These are phyloP conservation scores for Scartelaos histophorus DNA, from an alignment of 2,113 vertebrate genomes.

Conservation along the genomic window DNA sequence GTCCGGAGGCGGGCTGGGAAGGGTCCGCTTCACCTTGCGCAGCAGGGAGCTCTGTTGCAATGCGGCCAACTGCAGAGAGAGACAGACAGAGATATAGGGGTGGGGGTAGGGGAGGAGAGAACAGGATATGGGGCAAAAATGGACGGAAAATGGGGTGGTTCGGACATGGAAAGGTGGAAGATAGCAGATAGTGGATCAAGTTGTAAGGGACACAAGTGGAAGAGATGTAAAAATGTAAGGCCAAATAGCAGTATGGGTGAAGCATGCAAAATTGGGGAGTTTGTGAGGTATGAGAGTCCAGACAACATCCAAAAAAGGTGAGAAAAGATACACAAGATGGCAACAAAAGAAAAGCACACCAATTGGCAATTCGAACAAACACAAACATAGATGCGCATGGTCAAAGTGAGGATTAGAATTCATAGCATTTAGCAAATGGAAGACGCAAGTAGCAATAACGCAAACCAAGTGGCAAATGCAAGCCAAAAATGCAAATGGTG, in stretches of 20 bases:
- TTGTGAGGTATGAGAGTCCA: background rate
- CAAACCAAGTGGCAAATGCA: background rate
- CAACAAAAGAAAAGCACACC: background rate
- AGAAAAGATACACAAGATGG: background rate
- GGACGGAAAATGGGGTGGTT: background rate
- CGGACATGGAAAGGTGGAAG: background rate
- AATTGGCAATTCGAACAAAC: background rate
- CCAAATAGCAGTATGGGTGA: conserved; percentile 4
- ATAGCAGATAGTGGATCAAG: background rate
- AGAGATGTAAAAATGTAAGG: conserved; percentile 15
- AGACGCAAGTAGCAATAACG: background rate
- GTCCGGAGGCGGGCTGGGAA: conserved; percentile 96
- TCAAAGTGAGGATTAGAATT: background rate
- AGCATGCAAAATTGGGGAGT: background rate
- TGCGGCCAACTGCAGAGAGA: conserved; percentile 83
- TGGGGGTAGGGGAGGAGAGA: conserved; percentile 31
- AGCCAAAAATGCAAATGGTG: background rate
- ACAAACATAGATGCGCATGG: background rate
- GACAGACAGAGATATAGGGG: conserved; percentile 21
- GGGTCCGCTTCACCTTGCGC: conserved; percentile 96
- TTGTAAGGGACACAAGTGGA: background rate
- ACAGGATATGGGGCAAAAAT: conserved; percentile 24
- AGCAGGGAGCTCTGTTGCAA: conserved; percentile 91
- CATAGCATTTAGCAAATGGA: background rate
- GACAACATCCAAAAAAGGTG: background rate